Evolutionary conservation across 1,140 invertebrate genomes (phyloP), one percentile per base, ranked within the genome.

Genomic region (Melitaea cinxia): DNA sequence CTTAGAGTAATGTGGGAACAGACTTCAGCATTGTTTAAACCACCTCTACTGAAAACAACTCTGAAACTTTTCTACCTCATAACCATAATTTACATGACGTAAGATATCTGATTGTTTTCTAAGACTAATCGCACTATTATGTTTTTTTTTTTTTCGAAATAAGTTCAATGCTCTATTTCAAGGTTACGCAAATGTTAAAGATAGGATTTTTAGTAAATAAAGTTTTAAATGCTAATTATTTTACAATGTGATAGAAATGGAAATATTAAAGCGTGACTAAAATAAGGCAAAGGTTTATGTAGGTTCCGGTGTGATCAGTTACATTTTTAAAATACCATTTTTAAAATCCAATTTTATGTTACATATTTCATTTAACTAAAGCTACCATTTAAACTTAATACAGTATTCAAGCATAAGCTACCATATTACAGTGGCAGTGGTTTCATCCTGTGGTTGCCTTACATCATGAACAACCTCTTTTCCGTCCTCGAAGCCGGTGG

Each of bases 381-480:
- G 7, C 7, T 4, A 3, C 26, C 26, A 5, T 39, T 39, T 15
- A n/a, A 39, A 39, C 2, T n/a, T n/a, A n/a, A n/a, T n/a, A n/a
- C n/a, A n/a, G n/a, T n/a, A n/a, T n/a, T n/a, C n/a, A n/a, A n/a
- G 21, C 19, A 21, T 21, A 42, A 55, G 37, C 15, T 1, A 19
- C 12, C 12, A 26, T 28, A 52, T 56, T 75, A 10, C 60, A 90
- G 88, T 71, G 88, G 88, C n/a, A 90, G 88, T 47, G 85, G 88
- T 39, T 90, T 90, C 63, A 88, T 90, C 54, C 78, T 90, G 5
- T 90, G 88, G 88, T 58, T 90, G 55, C 88, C 88, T 0, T 90
- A 88, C 71, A 88, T 90, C 68, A 90, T 90, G 88, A 90, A 90
- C 75, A 88, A 86, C 64, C 65, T 90, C 23, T 90, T 90, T 77